These are phyloP conservation scores for Dermatemys mawii DNA, from an alignment of 2,113 vertebrate genomes.

Conservation along the genomic window DNA sequence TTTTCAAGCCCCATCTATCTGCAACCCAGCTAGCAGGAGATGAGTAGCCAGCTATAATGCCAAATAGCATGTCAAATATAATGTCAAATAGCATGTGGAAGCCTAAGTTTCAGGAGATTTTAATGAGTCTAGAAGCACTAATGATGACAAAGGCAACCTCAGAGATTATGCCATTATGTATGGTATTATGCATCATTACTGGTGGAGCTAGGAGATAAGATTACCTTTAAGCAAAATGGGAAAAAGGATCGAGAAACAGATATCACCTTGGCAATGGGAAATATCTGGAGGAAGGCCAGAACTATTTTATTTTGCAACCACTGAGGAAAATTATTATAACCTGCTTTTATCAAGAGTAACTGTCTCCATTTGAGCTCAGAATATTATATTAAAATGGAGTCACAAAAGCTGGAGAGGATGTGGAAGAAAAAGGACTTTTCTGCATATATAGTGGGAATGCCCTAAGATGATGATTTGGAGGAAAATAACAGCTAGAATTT, in stretches of 20 bases:
- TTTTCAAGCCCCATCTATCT: neutral
- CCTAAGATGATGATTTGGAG: neutral
- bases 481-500: neutral
- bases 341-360: fast-evolving
- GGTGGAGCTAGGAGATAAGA: neutral
- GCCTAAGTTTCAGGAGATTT: neutral
- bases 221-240: neutral
- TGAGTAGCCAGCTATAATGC: neutral
- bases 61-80: neutral
- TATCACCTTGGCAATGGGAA: neutral
- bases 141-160: neutral
- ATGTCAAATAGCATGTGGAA: neutral
- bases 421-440: neutral
- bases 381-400: neutral
- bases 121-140: neutral
- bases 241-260: neutral
- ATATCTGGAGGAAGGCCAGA: neutral
- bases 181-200: neutral
- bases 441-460: neutral
- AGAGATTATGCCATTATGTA: neutral
- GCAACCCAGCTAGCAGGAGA: neutral
- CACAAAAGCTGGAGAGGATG: neutral
- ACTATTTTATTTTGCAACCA: neutral
- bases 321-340: neutral
- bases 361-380: neutral